Base-by-base conservation (phyloP, 1,140 invertebrate genomes). In the Drosophila ficusphila region DNA sequence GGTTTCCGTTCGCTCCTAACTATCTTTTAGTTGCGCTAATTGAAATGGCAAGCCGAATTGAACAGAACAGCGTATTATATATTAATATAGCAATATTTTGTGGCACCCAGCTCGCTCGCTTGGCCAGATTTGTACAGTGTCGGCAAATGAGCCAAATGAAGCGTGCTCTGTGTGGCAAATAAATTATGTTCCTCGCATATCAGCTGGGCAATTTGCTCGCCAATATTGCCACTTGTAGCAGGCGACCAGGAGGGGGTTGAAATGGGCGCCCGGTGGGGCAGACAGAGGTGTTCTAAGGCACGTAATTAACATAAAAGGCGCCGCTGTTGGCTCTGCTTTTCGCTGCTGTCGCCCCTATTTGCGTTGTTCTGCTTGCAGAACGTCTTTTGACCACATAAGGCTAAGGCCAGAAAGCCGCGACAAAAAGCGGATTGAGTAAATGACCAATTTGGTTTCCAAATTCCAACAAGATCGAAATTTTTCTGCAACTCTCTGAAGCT, bases 241-340 rank as follows among this genome's bases (percentile, higher is more conserved):
- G 29, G 11, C 42, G 25, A 11, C 39, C 27, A 1, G 11, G 8
- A 39, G 18, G 23, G 7, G 39, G 39, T 38, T 38, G 23, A 33
- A 21, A 1, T 48, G 29, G 11, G 12, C 14, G 16, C n/a, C n/a
- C n/a, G 8, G 3, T 8, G n/a, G 25, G 27, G 23, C 11, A 9
- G 29, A 33, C 41, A 25, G 18, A 62, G 34, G 60, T 65, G 60
- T 68, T 49, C 54, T 51, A 11, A 14, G 12, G 34, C 42, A 31
- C 49, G 62, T 74, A 79, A 85, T 85, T 85, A 68, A 79, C 79
- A 85, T 79, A 62, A 85, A 85, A 85, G 60, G 57, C 48, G 65
- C 79, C 79, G 75, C 70, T 67, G 44, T 44, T 54, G 65, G 51
- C 48, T 57, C 61, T 54, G 58, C 25, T 46, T 25, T 53, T 53